Evolutionary conservation across 2,113 vertebrate genomes (phyloP).

Genomic region (Eidolon helvum): DNA sequence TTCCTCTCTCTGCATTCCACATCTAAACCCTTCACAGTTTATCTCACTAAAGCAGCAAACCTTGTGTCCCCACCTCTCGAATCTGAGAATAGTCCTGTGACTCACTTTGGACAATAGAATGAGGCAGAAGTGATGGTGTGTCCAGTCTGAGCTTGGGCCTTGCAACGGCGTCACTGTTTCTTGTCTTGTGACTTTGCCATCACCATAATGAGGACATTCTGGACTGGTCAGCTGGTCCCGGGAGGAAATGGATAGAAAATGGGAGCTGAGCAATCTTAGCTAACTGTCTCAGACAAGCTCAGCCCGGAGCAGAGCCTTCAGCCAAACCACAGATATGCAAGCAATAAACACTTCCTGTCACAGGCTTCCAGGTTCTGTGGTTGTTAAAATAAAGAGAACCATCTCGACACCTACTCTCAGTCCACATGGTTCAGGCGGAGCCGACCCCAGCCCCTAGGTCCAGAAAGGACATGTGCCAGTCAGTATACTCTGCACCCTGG

Average conservation of each 20-base stretch:
- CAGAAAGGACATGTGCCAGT: neutral
- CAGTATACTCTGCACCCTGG: neutral
- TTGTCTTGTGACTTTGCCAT: neutral
- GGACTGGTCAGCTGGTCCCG: neutral
- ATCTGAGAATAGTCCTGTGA: neutral
- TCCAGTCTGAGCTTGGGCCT: neutral
- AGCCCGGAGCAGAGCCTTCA: neutral
- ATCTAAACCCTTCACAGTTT: neutral
- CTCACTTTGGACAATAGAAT: neutral
- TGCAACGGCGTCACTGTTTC: neutral
- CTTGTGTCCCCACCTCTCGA: neutral
- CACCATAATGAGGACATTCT: neutral
- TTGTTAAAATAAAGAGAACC: rapidly evolving
- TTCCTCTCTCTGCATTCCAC: neutral
- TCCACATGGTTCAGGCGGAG: neutral
- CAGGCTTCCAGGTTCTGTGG: neutral
- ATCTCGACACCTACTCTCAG: neutral
- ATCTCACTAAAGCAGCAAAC: neutral
- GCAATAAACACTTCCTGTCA: neutral
- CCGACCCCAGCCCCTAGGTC: neutral
- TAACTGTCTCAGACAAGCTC: neutral
- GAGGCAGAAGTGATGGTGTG: neutral
- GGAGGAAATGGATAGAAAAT: neutral
- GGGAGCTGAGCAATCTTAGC: neutral
- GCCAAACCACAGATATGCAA: neutral